Evolutionary conservation across 2,888 invertebrate genomes (phyloP).

Genomic region (Osmoderma eremita): DNA sequence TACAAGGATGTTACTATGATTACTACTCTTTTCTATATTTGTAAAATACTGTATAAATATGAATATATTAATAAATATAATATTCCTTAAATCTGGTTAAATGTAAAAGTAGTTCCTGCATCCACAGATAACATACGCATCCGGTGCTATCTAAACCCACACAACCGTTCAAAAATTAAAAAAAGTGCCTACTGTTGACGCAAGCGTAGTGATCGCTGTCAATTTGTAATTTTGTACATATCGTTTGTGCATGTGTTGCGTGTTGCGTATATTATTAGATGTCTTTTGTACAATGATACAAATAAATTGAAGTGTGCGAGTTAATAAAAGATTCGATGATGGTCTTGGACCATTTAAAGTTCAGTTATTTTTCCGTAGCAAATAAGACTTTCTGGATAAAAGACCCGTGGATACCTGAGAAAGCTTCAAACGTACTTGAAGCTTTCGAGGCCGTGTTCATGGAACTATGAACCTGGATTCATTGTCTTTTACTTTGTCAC

Average conservation of each 20-base stretch:
- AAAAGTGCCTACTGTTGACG: slow-evolving; percentile 31
- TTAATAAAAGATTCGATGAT: slow-evolving; percentile 63
- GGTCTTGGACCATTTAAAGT: slow-evolving; percentile 64
- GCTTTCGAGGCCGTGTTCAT: slow-evolving; percentile 86
- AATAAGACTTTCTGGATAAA: slow-evolving; percentile 64
- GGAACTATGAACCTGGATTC: slow-evolving; percentile 99
- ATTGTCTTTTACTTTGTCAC: slow-evolving; percentile 98
- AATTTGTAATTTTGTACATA: slow-evolving; percentile 39
- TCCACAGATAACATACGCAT: too few relatives aligned
- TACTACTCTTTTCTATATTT: too few relatives aligned
- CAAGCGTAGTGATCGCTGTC: slow-evolving; percentile 38
- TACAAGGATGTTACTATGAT: too few relatives aligned
- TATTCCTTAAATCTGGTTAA: too few relatives aligned
- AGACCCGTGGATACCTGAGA: slow-evolving; percentile 81
- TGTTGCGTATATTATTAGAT: slow-evolving; percentile 52
- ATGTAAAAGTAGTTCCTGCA: too few relatives aligned
- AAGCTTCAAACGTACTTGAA: slow-evolving; percentile 95
- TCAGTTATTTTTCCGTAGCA: slow-evolving; percentile 62
- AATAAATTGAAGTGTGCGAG: slow-evolving; percentile 59
- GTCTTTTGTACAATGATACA: slow-evolving; percentile 51
- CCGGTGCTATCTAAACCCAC: too few relatives aligned
- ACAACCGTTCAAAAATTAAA: background rate
- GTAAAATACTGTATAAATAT: too few relatives aligned
- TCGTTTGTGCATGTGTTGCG: slow-evolving; percentile 55
- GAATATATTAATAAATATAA: too few relatives aligned